These are phyloP conservation scores for Odontamblyopus rebecca DNA, from an alignment of 2,797 vertebrate species.

Conservation along the genomic window DNA sequence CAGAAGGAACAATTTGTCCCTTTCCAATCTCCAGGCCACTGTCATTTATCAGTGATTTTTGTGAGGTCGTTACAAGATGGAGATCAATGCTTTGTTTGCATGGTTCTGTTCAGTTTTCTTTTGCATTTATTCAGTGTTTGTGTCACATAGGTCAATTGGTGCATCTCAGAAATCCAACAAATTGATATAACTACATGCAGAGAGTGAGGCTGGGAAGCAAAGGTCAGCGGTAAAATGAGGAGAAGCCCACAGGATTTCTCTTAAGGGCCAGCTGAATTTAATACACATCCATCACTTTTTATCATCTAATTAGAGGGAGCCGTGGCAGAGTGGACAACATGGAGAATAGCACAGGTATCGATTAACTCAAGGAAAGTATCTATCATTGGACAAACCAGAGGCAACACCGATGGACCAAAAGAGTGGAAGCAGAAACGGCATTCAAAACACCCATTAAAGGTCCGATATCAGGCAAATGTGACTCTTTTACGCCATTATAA, in stretches of 20 bases:
- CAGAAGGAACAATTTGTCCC: conserved; percentile 44
- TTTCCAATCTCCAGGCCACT: conserved; percentile 39
- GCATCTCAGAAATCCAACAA: conserved; percentile 84
- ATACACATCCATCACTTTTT: conserved; percentile 97
- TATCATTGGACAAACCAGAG: conserved; percentile 81
- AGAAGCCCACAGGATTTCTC: conserved; percentile 85
- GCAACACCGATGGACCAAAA: conserved; percentile 45
- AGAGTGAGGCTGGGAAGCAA: conserved; percentile 88
- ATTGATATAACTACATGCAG: conserved; percentile 80
- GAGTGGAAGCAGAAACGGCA: conserved; percentile 23
- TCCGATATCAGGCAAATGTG: no score
- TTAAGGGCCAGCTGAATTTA: conserved; percentile 84
- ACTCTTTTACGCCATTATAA: no score
- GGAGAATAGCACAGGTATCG: conserved; percentile 83
- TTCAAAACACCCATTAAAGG: not conserved
- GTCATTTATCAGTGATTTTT: conserved; percentile 50
- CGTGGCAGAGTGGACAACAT: conserved; percentile 87
- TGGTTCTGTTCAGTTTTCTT: conserved; percentile 14
- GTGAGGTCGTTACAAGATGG: conserved; percentile 53
- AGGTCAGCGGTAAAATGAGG: conserved; percentile 88
- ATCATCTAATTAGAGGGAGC: conserved; percentile 94
- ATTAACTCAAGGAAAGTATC: conserved; percentile 90
- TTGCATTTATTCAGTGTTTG: not conserved
- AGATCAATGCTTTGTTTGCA: conserved; percentile 43
- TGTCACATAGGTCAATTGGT: conserved; percentile 61